These are phyloP conservation scores for Scaeva pyrastri DNA, from an alignment of 2,888 invertebrate species.

Conservation along the genomic window DNA sequence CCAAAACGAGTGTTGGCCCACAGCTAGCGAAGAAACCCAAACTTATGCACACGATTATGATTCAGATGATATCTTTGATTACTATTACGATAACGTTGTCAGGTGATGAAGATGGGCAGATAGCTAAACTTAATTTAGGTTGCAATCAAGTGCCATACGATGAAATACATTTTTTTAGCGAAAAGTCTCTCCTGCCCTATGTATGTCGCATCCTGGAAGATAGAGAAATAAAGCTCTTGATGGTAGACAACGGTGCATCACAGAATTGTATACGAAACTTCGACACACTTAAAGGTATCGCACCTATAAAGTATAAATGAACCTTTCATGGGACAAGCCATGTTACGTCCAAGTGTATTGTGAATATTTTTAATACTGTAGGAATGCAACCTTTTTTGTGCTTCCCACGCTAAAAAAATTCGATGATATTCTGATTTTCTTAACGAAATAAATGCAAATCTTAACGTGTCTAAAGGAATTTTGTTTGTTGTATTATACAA, in stretches of 20 bases:
- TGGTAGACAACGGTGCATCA: conserved; percentile 29
- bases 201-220: conserved; percentile 34
- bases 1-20: not conserved
- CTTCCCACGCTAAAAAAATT: conserved; percentile 56
- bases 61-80: not conserved
- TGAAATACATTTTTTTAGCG: conserved; percentile 43
- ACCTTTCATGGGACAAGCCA: conserved; percentile 20
- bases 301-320: conserved; percentile 3
- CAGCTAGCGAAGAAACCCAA: not conserved
- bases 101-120: not conserved
- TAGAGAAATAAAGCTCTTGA: conserved; percentile 47
- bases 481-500: conserved; percentile 38
- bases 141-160: not conserved
- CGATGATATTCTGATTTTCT: conserved; percentile 70
- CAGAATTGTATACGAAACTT: conserved; percentile 66
- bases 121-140: too few species aligned
- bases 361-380: conserved; percentile 60
- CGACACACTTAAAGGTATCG: conserved; percentile 45
- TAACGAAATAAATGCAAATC: conserved; percentile 48
- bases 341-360: conserved; percentile 5
- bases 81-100: not conserved
- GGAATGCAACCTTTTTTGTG: conserved; percentile 58
- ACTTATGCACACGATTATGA: not conserved
- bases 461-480: conserved; percentile 50
- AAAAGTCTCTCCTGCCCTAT: conserved; percentile 43